Percentiles rank a stretch among this genome's conserved stretches.
Evolutionary conservation across 2,797 vertebrate genomes (phyloP).

Genomic region (Limosa lapponica): DNA sequence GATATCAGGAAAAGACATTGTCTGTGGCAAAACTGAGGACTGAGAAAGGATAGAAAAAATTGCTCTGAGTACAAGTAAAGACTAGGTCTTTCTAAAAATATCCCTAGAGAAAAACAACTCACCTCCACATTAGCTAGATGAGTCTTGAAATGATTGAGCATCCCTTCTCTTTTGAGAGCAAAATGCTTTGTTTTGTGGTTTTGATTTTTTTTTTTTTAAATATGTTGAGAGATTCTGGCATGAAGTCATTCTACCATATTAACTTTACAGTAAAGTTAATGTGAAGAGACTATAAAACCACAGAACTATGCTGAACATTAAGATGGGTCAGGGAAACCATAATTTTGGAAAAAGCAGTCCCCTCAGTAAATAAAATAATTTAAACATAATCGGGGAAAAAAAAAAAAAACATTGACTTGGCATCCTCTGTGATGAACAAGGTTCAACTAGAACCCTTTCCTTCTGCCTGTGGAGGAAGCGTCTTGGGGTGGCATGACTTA

Average conservation of each 20-base stretch:
- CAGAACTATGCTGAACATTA: background rate
- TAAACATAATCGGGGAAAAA: background rate
- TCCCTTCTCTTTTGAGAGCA: background rate
- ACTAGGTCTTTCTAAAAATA: background rate
- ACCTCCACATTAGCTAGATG: background rate
- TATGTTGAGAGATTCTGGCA: slow-evolving; percentile 56
- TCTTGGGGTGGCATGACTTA: background rate
- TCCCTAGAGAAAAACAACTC: background rate
- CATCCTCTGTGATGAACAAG: background rate
- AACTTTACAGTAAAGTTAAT: slow-evolving; percentile 56
- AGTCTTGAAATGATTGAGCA: slow-evolving; percentile 38
- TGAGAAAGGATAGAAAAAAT: background rate
- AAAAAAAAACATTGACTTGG: background rate
- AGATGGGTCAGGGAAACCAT: background rate
- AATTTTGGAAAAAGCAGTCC: background rate
- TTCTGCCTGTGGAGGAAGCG: background rate
- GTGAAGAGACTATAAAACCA: slow-evolving; percentile 47
- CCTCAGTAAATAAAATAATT: slow-evolving; percentile 1
- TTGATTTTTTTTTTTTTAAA: background rate
- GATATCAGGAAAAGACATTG: background rate
- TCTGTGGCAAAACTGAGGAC: background rate
- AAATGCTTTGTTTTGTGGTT: background rate
- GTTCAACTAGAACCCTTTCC: background rate
- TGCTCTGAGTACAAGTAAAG: background rate
- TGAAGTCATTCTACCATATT: slow-evolving; percentile 52